Evolutionary conservation across 1,140 invertebrate species (phyloP).

Genomic region (Amyelois transitella): DNA sequence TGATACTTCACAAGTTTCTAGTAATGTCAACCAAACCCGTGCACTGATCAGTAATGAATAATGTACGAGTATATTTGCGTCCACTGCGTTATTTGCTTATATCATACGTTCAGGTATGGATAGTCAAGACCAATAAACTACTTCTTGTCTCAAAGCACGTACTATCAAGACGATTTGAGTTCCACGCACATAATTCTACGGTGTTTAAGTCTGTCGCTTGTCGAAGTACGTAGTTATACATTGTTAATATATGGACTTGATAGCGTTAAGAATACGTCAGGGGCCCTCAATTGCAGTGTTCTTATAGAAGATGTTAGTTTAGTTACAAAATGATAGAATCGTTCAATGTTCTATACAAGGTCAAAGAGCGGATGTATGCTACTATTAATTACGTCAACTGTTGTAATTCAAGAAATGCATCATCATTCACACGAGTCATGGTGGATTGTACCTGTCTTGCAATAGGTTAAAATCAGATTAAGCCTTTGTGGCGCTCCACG

Average conservation of each 20-base stretch:
- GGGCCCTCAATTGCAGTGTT: slow-evolving; percentile 21
- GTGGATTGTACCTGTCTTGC: background rate
- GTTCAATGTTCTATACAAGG: slow-evolving; percentile 22
- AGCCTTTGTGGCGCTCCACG: no score
- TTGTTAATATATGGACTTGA: slow-evolving; percentile 18
- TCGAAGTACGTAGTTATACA: slow-evolving; percentile 11
- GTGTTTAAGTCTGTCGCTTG: slow-evolving; percentile 33
- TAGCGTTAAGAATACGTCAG: slow-evolving; percentile 19
- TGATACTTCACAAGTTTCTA: slow-evolving; percentile 6
- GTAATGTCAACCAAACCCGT: slow-evolving; percentile 33
- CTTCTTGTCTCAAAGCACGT: slow-evolving; percentile 57
- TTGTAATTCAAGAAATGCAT: slow-evolving; percentile 38
- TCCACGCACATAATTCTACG: slow-evolving; percentile 50
- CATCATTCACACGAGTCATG: slow-evolving; percentile 21
- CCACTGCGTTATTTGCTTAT: slow-evolving; percentile 61
- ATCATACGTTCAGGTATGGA: slow-evolving; percentile 43
- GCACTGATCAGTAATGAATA: slow-evolving; percentile 49
- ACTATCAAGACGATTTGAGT: slow-evolving; percentile 40
- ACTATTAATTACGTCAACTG: slow-evolving; percentile 41
- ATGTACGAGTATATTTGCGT: slow-evolving; percentile 45
- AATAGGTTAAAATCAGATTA: no score
- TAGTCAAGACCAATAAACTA: slow-evolving; percentile 47
- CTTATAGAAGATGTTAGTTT: background rate
- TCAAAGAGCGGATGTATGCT: slow-evolving; percentile 35
- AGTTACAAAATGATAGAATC: background rate